A percentile compares a stretch with the other conserved stretches of the same genome.
These are phyloP conservation scores for Acanthopagrus latus DNA, from an alignment of 2,797 vertebrate species.

Conservation along the genomic window DNA sequence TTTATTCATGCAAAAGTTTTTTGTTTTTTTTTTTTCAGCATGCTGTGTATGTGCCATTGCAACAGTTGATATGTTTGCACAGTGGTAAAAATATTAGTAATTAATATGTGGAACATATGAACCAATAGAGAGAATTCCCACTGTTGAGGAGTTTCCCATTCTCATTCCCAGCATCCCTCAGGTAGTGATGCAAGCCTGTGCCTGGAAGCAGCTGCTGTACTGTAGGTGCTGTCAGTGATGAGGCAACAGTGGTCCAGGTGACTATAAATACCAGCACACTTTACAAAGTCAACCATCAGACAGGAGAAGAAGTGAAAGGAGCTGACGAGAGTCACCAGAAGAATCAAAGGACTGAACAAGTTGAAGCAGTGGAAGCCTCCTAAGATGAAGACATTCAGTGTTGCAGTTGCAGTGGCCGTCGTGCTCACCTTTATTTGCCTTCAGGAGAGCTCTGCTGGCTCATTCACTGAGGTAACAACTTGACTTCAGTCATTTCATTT, in stretches of 20 bases:
- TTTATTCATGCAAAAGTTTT: too few species aligned
- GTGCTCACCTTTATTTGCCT: conserved; percentile 54
- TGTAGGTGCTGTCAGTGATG: conserved; percentile 21
- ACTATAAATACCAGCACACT: conserved; percentile 62
- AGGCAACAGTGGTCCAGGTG: conserved; percentile 39
- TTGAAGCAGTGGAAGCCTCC: not conserved
- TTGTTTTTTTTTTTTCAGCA: too few species aligned
- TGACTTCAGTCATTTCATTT: not conserved
- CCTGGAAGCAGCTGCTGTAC: too few species aligned
- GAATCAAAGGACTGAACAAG: too few species aligned
- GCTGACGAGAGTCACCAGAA: conserved; percentile 9
- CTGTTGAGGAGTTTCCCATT: too few species aligned
- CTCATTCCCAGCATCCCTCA: not conserved
- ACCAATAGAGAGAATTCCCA: not conserved
- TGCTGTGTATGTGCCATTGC: too few species aligned
- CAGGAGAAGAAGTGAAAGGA: conserved; percentile 2
- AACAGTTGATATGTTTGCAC: too few species aligned
- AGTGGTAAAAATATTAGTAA: too few species aligned
- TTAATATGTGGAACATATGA: not conserved
- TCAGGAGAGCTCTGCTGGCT: conserved; percentile 35
- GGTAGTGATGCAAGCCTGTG: too few species aligned
- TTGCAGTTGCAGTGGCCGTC: conserved; percentile 44
- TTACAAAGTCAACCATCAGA: not conserved
- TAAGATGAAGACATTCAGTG: conserved; percentile 68
- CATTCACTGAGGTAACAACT: conserved; percentile 53